Evolutionary conservation across 2,888 invertebrate species (phyloP).

Genomic region (Drosophila fulvimacula): DNA sequence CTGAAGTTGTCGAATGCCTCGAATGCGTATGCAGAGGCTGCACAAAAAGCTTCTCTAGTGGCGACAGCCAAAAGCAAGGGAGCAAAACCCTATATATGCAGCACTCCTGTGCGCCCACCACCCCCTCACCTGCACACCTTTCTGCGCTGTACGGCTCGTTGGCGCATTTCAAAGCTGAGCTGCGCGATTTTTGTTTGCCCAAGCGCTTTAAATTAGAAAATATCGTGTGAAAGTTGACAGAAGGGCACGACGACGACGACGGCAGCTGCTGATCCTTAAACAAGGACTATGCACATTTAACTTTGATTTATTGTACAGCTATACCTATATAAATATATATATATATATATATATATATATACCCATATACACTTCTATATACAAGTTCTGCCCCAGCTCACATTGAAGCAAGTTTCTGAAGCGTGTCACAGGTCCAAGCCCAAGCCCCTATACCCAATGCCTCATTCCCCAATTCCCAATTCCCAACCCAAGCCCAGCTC

Average conservation of each 20-base stretch:
- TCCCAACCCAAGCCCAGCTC: constrained; percentile 6
- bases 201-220: constrained; percentile 80
- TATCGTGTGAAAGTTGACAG: constrained; percentile 75
- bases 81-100: constrained; percentile 15
- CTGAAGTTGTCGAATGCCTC: constrained; percentile 83
- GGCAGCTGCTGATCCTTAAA: constrained; percentile 13
- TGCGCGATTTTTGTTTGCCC: constrained; percentile 62
- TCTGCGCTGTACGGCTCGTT: constrained; percentile 47
- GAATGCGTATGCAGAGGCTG: constrained; percentile 56
- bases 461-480: constrained; percentile 21
- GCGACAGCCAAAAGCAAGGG: constrained; percentile 28
- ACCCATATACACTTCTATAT: background rate
- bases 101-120: background rate
- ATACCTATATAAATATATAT: background rate
- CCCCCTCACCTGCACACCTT: background rate
- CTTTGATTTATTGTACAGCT: constrained; percentile 69
- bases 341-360: background rate
- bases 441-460: constrained; percentile 39
- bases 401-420: constrained; percentile 53
- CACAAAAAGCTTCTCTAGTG: constrained; percentile 66
- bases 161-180: constrained; percentile 69
- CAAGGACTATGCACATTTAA: constrained; percentile 40
- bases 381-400: constrained; percentile 44
- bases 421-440: constrained; percentile 70
- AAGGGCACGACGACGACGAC: constrained; percentile 14